Base-by-base conservation (phyloP, 23 tunicate species). In the Corella eumyota region DNA sequence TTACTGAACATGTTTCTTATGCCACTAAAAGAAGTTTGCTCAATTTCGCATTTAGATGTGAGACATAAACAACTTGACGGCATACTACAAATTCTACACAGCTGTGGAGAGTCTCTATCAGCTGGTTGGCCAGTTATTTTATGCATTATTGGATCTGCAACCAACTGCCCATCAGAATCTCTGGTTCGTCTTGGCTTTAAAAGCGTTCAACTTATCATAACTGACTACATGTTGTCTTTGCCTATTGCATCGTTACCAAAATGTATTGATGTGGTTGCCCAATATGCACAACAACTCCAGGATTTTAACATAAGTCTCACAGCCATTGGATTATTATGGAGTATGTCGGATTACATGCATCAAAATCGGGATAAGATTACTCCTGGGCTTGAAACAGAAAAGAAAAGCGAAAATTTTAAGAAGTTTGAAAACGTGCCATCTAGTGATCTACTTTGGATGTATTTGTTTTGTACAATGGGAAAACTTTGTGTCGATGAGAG, bases 251-350 rank as follows among this genome's bases (percentile, higher is more conserved):
- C 73, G 1, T 50, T 81, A 25, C 36, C 69, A 4, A 32, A 62
- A 36, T 81, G 86, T 44, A 92, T 92, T 51, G 80, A 83, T 60
- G 92, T 82, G 25, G 85, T 82, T 17, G 80, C 80, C 9, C 13
- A 46, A 56, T 92, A 56, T 52, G 98, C 95, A 1, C 30, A 48
- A 9, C 98, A 92, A 60, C 60, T 37, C 4, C 98, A 77, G 25
- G 93, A 83, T 77, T 82, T 92, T 50, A 92, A 92, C 55, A 83
- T 92, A 48, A 81, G 92, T 58, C 61, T 92, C 30, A 92, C 98
- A 45, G 86, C 98, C 1, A 92, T 92, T 53, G 98, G 98, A 0
- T 53, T 92, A 26, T 63, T 92, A 2, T 88, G 96, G 96, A 88
- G 96, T 46, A 60, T 88, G 61, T 67, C 90, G 21, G 96, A 88